Evolutionary conservation across 2,797 vertebrate genomes (phyloP).

Genomic region (Anolis apletophallus): DNA sequence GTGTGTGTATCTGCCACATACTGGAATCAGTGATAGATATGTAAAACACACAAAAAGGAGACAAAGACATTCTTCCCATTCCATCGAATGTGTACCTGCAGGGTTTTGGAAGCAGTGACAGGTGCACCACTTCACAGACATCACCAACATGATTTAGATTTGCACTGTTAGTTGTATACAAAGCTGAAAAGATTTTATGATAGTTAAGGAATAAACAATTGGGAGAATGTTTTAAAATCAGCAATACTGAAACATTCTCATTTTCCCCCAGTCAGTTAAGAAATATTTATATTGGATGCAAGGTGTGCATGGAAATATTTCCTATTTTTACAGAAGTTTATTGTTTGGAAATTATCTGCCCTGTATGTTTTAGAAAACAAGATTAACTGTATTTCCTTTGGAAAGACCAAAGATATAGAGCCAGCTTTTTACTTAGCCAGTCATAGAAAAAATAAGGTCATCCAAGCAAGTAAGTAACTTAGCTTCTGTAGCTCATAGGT

Average conservation of each 20-base stretch:
- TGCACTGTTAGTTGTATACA: not conserved
- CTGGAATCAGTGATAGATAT: not conserved
- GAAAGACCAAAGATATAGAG: not conserved
- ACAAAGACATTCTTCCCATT: not conserved
- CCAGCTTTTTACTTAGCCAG: not conserved
- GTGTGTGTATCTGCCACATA: too few relatives aligned
- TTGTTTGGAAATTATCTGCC: not conserved
- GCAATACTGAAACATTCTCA: too few relatives aligned
- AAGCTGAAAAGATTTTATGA: not conserved
- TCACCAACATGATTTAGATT: not conserved
- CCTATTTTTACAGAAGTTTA: too few relatives aligned
- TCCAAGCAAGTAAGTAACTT: not conserved
- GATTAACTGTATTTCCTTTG: not conserved
- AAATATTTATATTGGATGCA: not conserved
- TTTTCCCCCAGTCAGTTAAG: not conserved
- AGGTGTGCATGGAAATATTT: too few relatives aligned
- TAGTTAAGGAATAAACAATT: not conserved
- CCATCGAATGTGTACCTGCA: not conserved
- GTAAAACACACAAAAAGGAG: too few relatives aligned
- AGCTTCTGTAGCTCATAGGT: not conserved
- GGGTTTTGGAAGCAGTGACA: not conserved
- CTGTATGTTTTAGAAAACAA: not conserved
- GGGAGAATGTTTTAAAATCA: not conserved
- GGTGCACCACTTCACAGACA: not conserved
- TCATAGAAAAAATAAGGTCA: not conserved